Evolutionary conservation across 2,888 invertebrate species (phyloP).

Genomic region (Zhuqinia jingwanae): DNA sequence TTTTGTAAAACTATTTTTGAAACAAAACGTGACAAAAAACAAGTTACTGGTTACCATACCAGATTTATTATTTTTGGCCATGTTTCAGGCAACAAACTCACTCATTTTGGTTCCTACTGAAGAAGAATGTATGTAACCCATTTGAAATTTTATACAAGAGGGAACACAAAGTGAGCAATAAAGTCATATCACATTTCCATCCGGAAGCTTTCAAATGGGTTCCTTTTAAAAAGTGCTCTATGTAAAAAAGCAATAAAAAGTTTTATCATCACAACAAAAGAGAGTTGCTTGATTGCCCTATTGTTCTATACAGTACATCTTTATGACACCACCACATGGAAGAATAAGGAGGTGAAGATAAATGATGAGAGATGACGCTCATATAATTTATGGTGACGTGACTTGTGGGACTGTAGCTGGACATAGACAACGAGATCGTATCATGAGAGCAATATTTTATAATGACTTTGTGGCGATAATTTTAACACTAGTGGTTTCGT

Average conservation of each 20-base stretch:
- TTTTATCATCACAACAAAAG: slow-evolving; percentile 38
- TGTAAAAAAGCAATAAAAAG: slow-evolving; percentile 31
- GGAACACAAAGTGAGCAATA: slow-evolving; percentile 40
- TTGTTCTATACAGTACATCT: not conserved
- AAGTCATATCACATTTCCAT: slow-evolving; percentile 32
- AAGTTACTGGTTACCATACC: slow-evolving; percentile 27
- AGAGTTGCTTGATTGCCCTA: slow-evolving; percentile 31
- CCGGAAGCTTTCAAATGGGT: slow-evolving; percentile 39
- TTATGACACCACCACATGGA: not conserved
- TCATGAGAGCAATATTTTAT: not conserved
- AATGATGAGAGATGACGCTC: slow-evolving; percentile 18
- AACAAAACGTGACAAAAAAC: slow-evolving; percentile 58
- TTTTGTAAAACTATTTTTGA: not conserved
- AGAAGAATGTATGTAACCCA: not conserved
- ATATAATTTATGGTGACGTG: slow-evolving; percentile 58
- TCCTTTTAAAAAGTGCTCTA: not conserved
- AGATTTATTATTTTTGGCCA: slow-evolving; percentile 27
- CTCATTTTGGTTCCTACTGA: not conserved
- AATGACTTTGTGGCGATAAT: too few species aligned
- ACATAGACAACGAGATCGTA: not conserved
- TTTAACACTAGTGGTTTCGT: too few species aligned
- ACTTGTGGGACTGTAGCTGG: slow-evolving; percentile 24
- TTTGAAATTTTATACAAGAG: not conserved
- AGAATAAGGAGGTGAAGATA: slow-evolving; percentile 7
- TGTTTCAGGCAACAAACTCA: not conserved